phyloP scores from a whole-genome alignment of 2,113 vertebrate species.

The Thermophis baileyi region DNA sequence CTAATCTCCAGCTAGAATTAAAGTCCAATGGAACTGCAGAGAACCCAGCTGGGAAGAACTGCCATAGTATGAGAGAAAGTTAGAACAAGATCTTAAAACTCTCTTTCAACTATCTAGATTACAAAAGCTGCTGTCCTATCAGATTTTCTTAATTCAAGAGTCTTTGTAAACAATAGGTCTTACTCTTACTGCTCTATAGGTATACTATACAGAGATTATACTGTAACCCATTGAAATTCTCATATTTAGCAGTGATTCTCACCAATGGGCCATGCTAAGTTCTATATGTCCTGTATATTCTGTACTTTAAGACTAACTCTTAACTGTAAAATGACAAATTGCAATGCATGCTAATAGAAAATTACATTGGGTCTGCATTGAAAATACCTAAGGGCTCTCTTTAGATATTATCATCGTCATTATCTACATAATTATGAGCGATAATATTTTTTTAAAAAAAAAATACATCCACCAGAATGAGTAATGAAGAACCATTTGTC shows the following conservation, averaged over 20 bases:
- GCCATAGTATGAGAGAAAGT: not conserved
- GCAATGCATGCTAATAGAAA: not conserved
- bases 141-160: not conserved
- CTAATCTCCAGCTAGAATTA: not conserved
- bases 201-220: not conserved
- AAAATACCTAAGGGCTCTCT: not conserved
- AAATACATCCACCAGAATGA: constrained; percentile 2
- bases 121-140: not conserved
- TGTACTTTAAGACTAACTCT: not conserved
- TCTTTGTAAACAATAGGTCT: not conserved
- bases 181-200: not conserved
- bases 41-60: not conserved
- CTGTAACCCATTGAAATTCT: not conserved
- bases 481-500: constrained; percentile 20
- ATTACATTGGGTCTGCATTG: not conserved
- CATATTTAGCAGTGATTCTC: not conserved
- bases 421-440: constrained; percentile 12
- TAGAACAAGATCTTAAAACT: not conserved
- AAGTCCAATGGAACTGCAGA: not conserved
- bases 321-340: constrained; percentile 8
- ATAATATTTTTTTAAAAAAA: not conserved
- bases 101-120: not conserved
- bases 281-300: not conserved
- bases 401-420: constrained; percentile 13
- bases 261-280: not conserved